Evolutionary conservation across 35 echinoderm and acorn worm genomes (phyloP).

Genomic region (Anneissia japonica): DNA sequence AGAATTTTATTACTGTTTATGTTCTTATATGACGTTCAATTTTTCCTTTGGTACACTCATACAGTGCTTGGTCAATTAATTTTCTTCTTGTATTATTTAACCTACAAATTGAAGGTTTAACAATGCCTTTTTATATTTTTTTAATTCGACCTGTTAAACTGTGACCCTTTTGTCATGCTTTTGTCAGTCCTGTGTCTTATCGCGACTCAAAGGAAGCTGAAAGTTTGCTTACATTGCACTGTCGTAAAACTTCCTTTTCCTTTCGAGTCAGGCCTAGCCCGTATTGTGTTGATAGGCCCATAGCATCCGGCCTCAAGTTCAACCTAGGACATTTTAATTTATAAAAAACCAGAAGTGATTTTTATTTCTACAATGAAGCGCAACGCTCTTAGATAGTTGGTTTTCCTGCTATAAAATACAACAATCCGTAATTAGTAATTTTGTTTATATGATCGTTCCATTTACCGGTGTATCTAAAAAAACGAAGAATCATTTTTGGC

Average conservation of each 20-base stretch:
- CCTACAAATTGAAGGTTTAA: too few relatives aligned
- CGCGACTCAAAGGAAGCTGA: not conserved
- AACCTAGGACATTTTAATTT: not conserved
- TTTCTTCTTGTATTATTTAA: not conserved
- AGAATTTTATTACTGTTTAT: too few relatives aligned
- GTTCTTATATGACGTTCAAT: too few relatives aligned
- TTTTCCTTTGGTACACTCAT: too few relatives aligned
- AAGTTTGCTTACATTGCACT: not conserved
- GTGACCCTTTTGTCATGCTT: not conserved
- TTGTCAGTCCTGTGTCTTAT: not conserved
- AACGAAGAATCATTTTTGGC: too few relatives aligned
- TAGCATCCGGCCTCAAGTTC: not conserved
- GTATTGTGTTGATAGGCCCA: not conserved
- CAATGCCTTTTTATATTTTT: not conserved
- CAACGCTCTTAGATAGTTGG: too few relatives aligned
- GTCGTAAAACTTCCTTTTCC: not conserved
- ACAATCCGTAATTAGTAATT: too few relatives aligned
- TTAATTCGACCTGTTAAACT: not conserved
- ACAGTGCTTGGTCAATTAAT: not conserved
- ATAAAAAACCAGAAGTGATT: not conserved
- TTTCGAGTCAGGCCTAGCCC: not conserved
- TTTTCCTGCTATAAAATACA: too few relatives aligned
- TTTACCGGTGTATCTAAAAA: too few relatives aligned
- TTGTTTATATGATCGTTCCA: too few relatives aligned
- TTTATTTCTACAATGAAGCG: not conserved